Conservation (phyloP, 92 coral and sea anemone species). For the Hydrozoanthus gracilis region DNA sequence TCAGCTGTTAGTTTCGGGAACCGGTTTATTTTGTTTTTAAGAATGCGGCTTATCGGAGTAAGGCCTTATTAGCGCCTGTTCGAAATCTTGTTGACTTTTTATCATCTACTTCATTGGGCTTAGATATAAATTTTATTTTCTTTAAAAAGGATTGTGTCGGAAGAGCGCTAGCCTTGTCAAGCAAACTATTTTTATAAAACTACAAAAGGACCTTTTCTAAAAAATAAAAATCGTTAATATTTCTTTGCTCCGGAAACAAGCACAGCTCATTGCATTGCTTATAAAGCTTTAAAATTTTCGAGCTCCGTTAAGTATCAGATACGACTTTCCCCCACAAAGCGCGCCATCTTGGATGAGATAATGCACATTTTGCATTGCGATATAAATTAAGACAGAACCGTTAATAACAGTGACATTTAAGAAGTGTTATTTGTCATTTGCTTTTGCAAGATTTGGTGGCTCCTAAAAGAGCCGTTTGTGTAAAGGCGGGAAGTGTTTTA, state of each 20-base stretch:
- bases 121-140: slow-evolving; percentile 18
- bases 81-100: slow-evolving; percentile 12
- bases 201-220: slow-evolving; percentile 30
- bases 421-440: not conserved
- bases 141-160: slow-evolving; percentile 19
- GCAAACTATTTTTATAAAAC: slow-evolving; percentile 28
- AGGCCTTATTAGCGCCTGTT: slow-evolving; percentile 28
- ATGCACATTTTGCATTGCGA: slow-evolving; percentile 12
- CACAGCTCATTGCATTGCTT: slow-evolving; percentile 26
- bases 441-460: too few species aligned
- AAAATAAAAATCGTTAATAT: slow-evolving; percentile 19
- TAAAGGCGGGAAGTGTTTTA: too few species aligned
- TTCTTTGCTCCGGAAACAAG: slow-evolving; percentile 27
- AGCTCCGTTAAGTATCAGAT: slow-evolving; percentile 26
- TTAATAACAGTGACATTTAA: slow-evolving; percentile 27
- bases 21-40: slow-evolving; percentile 21
- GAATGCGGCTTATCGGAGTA: slow-evolving; percentile 20
- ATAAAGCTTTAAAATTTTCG: slow-evolving; percentile 25
- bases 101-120: slow-evolving; percentile 24
- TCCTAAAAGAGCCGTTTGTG: too few species aligned
- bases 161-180: slow-evolving; percentile 32
- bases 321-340: slow-evolving; percentile 6
- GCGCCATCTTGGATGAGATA: slow-evolving; percentile 28
- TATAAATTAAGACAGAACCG: slow-evolving; percentile 30
- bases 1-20: slow-evolving; percentile 16